Conservation (phyloP, 2,888 invertebrate genomes). For the Yponomeuta plumbellus region DNA sequence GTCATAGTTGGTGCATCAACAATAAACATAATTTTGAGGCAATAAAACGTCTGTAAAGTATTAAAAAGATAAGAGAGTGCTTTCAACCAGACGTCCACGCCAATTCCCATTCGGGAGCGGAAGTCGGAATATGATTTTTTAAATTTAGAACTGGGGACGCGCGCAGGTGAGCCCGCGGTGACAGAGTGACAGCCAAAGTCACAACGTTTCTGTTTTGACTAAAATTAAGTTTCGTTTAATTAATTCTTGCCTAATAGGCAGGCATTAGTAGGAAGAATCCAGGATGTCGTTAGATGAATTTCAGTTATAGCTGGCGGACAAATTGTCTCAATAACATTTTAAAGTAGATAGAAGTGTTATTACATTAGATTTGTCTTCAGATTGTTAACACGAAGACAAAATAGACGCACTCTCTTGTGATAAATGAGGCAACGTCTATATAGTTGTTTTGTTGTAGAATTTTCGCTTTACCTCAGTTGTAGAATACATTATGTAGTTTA, state of each 20-base stretch:
- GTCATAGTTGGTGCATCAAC: conserved; percentile 1
- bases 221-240: conserved; percentile 5
- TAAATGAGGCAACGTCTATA: conserved; percentile 10
- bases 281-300: conserved; percentile 4
- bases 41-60: conserved; percentile 1
- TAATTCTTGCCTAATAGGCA: conserved; percentile 4
- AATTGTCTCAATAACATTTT: background rate
- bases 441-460: conserved; percentile 12
- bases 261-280: background rate
- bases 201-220: conserved; percentile 13
- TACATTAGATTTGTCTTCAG: background rate
- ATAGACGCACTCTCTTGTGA: background rate
- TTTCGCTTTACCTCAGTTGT: conserved; percentile 5
- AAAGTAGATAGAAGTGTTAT: background rate
- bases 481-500: conserved; percentile 37
- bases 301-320: background rate
- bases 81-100: conserved; percentile 36
- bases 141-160: conserved; percentile 62
- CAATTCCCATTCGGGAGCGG: conserved; percentile 70
- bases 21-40: conserved; percentile 1
- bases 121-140: conserved; percentile 73
- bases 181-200: conserved; percentile 32
- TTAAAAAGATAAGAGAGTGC: background rate
- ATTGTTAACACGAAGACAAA: conserved; percentile 11
- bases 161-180: conserved; percentile 66